These are phyloP conservation scores for Lepetodrilus schrolli DNA, from an alignment of 2,888 invertebrate species.

Conservation along the genomic window DNA sequence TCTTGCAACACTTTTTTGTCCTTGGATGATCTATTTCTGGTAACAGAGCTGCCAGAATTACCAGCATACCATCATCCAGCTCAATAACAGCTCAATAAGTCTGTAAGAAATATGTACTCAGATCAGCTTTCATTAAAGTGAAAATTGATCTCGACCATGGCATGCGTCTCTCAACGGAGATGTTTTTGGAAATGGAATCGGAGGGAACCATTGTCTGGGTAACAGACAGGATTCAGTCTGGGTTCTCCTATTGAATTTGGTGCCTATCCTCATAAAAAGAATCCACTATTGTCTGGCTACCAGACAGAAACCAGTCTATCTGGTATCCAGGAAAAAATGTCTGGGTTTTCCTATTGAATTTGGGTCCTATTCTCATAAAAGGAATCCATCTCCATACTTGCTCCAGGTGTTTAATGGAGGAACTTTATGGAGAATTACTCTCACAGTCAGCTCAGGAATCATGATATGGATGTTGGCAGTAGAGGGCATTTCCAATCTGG, in stretches of 20 bases:
- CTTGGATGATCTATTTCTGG: background rate
- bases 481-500: background rate
- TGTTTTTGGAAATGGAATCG: background rate
- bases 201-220: background rate
- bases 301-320: too few species aligned
- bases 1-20: background rate
- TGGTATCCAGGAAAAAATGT: too few species aligned
- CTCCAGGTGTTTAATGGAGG: too few species aligned
- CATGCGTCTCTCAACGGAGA: background rate
- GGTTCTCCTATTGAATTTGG: too few species aligned
- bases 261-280: too few species aligned
- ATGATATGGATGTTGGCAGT: background rate
- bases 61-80: too few species aligned
- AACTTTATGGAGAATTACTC: background rate
- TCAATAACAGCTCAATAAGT: background rate
- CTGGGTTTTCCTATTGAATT: too few species aligned
- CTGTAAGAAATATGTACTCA: background rate
- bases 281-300: too few species aligned
- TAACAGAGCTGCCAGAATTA: background rate
- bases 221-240: background rate
- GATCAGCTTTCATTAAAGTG: slow-evolving; percentile 1
- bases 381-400: too few species aligned
- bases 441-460: background rate
- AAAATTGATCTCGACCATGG: background rate
- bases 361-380: too few species aligned